phyloP scores from a whole-genome alignment of 2,797 vertebrate genomes.

The Hafferia zeledoni region DNA sequence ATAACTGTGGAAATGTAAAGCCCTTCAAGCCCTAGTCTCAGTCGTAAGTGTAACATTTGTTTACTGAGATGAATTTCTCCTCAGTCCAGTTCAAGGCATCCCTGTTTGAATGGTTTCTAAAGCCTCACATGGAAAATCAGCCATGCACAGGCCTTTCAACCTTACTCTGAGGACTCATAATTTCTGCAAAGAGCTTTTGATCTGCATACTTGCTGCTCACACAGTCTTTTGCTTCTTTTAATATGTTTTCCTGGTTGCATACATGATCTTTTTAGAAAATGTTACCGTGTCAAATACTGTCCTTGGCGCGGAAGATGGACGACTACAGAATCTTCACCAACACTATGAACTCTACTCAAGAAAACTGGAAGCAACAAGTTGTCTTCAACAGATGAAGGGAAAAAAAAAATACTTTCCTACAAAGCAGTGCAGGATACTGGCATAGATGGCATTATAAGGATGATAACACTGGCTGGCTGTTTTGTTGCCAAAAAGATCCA shows the following conservation, averaged over 20 bases:
- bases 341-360: background rate
- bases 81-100: background rate
- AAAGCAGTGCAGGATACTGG: background rate
- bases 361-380: background rate
- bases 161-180: background rate
- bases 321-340: background rate
- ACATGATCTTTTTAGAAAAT: background rate
- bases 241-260: background rate
- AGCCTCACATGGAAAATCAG: background rate
- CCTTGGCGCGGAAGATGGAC: background rate
- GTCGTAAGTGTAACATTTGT: background rate
- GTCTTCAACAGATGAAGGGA: background rate
- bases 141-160: background rate
- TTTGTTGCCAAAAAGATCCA: conserved; percentile 38
- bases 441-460: background rate
- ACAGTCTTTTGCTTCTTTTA: background rate
- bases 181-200: background rate
- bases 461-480: background rate
- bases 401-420: conserved; percentile 36
- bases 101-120: background rate
- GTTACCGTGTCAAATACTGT: background rate
- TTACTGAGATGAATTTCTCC: background rate
- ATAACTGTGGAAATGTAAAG: background rate
- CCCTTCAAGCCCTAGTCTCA: background rate
- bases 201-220: background rate